Percentiles rank a stretch among this genome's conserved stretches.
Conservation (phyloP, 2,888 invertebrate genomes). For the Brachypalpus laphriformis region DNA sequence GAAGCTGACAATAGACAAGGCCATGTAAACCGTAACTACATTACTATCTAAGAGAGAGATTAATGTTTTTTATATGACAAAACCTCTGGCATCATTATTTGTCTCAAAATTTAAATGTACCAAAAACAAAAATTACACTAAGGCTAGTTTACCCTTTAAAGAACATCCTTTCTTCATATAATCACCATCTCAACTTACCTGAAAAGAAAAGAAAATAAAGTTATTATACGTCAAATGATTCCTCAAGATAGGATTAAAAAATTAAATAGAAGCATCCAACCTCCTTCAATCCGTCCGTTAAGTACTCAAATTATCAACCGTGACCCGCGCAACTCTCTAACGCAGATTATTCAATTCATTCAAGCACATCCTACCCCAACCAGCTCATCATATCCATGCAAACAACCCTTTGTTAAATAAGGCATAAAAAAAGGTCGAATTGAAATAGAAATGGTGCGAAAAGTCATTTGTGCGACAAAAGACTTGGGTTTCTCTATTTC, state of each 20-base stretch:
- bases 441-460: slow-evolving; percentile 73
- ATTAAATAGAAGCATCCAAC: slow-evolving; percentile 8
- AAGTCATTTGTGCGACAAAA: slow-evolving; percentile 68
- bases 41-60: too few species aligned
- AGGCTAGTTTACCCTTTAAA: slow-evolving; percentile 14
- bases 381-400: not conserved
- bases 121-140: not conserved
- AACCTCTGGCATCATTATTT: too few species aligned
- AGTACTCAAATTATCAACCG: slow-evolving; percentile 49
- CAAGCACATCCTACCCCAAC: slow-evolving; percentile 1
- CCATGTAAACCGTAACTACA: too few species aligned
- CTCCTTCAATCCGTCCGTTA: slow-evolving; percentile 41
- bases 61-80: too few species aligned
- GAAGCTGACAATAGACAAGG: too few species aligned
- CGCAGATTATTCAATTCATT: slow-evolving; percentile 66
- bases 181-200: slow-evolving; percentile 58
- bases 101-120: too few species aligned
- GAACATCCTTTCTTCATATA: not conserved
- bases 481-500: slow-evolving; percentile 37
- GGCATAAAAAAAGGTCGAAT: slow-evolving; percentile 71
- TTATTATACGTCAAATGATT: slow-evolving; percentile 43
- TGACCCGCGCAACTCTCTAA: slow-evolving; percentile 50
- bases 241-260: slow-evolving; percentile 16
- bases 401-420: slow-evolving; percentile 71
- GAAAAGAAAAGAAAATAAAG: slow-evolving; percentile 32